phyloP scores from a whole-genome alignment of 2,113 vertebrate species.

The Pionites leucogaster region DNA sequence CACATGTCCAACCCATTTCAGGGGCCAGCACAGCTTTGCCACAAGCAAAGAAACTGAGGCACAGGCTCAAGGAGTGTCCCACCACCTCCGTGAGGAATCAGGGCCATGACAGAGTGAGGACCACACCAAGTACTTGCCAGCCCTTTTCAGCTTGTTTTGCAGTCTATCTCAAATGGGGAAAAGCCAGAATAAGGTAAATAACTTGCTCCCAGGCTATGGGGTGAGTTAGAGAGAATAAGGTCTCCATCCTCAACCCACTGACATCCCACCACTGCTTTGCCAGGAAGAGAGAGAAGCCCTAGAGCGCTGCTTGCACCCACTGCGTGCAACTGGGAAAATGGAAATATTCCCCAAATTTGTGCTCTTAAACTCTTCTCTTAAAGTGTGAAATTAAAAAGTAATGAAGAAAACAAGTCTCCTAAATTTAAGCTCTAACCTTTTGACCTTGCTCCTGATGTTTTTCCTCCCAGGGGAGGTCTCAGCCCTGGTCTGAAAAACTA shows the following conservation, averaged over 20 bases:
- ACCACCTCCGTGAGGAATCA: not conserved
- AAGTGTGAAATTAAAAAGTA: conserved; percentile 27
- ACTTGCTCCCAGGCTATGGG: not conserved
- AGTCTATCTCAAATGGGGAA: not conserved
- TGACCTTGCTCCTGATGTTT: not conserved
- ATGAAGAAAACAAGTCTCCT: conserved; percentile 9
- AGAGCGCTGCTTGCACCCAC: fast-evolving
- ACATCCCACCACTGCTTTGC: not conserved
- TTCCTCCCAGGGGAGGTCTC: not conserved
- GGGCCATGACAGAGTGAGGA: not conserved
- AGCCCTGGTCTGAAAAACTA: not conserved
- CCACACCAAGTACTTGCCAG: not conserved
- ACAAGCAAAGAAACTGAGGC: not conserved
- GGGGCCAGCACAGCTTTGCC: not conserved
- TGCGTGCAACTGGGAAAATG: not conserved
- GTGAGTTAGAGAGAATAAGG: not conserved
- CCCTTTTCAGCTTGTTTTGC: not conserved
- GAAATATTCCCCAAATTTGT: not conserved
- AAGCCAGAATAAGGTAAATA: not conserved
- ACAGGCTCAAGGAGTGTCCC: not conserved
- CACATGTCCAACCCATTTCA: not conserved
- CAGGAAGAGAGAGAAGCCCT: not conserved
- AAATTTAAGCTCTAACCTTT: conserved; percentile 25
- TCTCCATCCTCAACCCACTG: not conserved
- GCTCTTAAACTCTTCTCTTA: not conserved